phyloP scores from a whole-genome alignment of 2,888 invertebrate species.

The Callimorpha dominula region DNA sequence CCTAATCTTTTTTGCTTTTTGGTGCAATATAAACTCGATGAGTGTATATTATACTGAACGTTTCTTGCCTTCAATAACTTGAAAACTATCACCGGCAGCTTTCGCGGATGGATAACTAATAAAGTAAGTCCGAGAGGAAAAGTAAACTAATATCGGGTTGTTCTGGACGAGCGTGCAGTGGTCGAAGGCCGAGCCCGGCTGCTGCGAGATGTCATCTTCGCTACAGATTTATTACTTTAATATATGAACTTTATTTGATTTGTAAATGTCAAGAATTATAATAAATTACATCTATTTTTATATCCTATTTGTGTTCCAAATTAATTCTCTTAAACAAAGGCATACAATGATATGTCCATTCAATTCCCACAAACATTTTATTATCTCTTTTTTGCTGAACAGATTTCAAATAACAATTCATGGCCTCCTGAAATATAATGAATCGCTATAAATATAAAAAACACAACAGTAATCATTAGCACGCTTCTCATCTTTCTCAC shows the following conservation, averaged over 20 bases:
- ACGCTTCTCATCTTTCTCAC: conserved; percentile 79
- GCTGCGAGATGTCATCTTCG: conserved; percentile 62
- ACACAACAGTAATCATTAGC: conserved; percentile 82
- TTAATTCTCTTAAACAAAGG: background rate
- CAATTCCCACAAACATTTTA: background rate
- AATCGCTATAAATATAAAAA: conserved; percentile 58
- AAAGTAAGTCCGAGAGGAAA: conserved; percentile 86
- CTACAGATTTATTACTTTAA: conserved; percentile 83
- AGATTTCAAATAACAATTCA: conserved; percentile 28
- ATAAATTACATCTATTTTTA: conserved; percentile 32
- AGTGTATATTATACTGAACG: conserved; percentile 47
- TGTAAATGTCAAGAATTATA: conserved; percentile 66
- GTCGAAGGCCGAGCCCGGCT: conserved; percentile 47
- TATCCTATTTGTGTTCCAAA: conserved; percentile 11
- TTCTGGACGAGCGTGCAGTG: conserved; percentile 64
- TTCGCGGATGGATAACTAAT: conserved; percentile 82
- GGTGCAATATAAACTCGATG: conserved; percentile 14
- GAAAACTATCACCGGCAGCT: conserved; percentile 80
- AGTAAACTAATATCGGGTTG: conserved; percentile 87
- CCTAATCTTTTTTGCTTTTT: background rate
- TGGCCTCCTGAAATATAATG: conserved; percentile 36
- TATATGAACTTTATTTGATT: conserved; percentile 72
- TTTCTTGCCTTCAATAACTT: conserved; percentile 79
- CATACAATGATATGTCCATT: background rate
- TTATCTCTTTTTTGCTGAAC: conserved; percentile 4